phyloP scores from a whole-genome alignment of 2,888 invertebrate genomes.

The Punctoribates punctum region DNA sequence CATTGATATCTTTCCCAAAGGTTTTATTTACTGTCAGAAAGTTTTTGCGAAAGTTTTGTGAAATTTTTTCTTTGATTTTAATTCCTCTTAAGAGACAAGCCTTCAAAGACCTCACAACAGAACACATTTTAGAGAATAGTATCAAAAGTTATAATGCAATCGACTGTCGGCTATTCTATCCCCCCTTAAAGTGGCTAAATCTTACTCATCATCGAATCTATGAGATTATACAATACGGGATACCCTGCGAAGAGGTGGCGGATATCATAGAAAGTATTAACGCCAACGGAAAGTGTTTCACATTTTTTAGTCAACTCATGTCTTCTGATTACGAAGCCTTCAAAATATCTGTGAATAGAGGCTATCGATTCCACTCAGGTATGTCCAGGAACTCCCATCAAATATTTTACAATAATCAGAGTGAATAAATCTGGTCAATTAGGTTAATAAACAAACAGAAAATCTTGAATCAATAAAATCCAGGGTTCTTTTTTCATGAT shows the following conservation, averaged over 20 bases:
- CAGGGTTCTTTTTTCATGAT: too few species aligned
- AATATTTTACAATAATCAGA: too few species aligned
- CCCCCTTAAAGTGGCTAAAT: constrained; percentile 40
- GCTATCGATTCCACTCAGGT: constrained; percentile 42
- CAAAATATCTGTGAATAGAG: constrained; percentile 40
- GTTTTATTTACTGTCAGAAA: too few species aligned
- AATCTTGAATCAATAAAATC: too few species aligned
- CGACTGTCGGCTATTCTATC: constrained; percentile 39
- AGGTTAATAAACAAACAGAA: too few species aligned
- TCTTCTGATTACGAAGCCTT: constrained; percentile 16
- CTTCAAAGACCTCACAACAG: constrained; percentile 36
- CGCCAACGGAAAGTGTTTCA: constrained; percentile 41
- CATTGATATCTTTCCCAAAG: too few species aligned
- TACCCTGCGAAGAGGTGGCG: constrained; percentile 41
- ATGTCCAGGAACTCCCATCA: too few species aligned
- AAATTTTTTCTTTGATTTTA: not conserved
- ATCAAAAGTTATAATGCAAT: constrained; percentile 33
- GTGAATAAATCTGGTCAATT: too few species aligned
- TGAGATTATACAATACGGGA: constrained; percentile 40
- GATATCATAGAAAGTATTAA: constrained; percentile 39
- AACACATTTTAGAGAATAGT: constrained; percentile 24
- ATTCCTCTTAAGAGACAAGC: constrained; percentile 39
- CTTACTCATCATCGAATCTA: constrained; percentile 38
- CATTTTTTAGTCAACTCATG: constrained; percentile 39
- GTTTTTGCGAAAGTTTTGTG: too few species aligned